Percentiles rank a stretch among this genome's conserved stretches.
These are phyloP conservation scores for Molanna angustata DNA, from an alignment of 2,888 invertebrate species.

Conservation along the genomic window DNA sequence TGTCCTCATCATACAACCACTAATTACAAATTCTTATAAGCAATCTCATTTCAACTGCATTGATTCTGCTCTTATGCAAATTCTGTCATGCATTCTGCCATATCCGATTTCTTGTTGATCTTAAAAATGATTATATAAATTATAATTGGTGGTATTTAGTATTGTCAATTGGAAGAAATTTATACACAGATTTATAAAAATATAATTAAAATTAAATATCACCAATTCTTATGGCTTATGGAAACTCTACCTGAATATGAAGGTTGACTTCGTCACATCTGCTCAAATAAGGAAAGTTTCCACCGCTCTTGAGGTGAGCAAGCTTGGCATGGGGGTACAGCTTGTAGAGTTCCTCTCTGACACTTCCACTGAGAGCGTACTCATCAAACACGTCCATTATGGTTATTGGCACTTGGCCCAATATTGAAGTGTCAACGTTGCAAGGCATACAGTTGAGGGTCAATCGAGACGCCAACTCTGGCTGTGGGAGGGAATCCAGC, in stretches of 20 bases:
- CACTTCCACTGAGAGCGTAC: conserved; percentile 73
- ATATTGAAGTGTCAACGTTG: conserved; percentile 73
- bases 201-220: no score
- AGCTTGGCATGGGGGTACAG: conserved; percentile 82
- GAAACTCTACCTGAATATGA: conserved; percentile 83
- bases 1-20: no score
- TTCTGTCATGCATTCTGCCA: no score
- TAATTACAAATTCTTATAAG: no score
- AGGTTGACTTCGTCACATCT: conserved; percentile 85
- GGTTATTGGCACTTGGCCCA: conserved; percentile 69
- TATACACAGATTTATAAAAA: no score
- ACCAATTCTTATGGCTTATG: no score
- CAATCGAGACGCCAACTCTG: conserved; percentile 80
- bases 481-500: conserved; percentile 79
- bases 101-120: no score
- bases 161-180: no score
- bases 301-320: conserved; percentile 84
- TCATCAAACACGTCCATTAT: conserved; percentile 89
- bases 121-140: no score
- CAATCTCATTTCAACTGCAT: no score
- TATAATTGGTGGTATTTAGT: no score
- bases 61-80: no score
- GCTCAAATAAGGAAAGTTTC: conserved; percentile 89
- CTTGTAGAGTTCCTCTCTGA: conserved; percentile 79
- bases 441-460: conserved; percentile 82